These are phyloP conservation scores for Eudiplozoon nipponicum DNA, from an alignment of 2,888 invertebrate species.

Conservation along the genomic window DNA sequence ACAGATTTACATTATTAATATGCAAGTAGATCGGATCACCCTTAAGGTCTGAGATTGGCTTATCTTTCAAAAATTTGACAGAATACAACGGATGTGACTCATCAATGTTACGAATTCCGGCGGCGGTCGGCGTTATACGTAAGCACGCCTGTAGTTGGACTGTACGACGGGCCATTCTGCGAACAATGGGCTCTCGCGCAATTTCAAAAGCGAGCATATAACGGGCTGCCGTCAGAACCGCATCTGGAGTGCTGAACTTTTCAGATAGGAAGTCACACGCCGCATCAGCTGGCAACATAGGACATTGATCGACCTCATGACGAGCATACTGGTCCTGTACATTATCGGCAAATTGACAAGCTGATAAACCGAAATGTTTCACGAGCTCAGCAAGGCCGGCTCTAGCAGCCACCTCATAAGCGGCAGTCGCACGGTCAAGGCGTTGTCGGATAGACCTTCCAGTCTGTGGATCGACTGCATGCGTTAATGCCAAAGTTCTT, in stretches of 20 bases:
- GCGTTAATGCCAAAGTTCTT: too few relatives aligned
- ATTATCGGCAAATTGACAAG: slow-evolving; percentile 80
- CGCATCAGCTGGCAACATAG: slow-evolving; percentile 45
- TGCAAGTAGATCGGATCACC: slow-evolving; percentile 48
- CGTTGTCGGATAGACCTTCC: background rate
- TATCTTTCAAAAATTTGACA: slow-evolving; percentile 58
- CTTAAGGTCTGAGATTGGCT: slow-evolving; percentile 53
- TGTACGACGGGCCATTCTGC: slow-evolving; percentile 46
- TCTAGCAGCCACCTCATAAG: background rate
- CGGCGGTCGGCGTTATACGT: slow-evolving; percentile 47
- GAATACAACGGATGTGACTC: slow-evolving; percentile 47
- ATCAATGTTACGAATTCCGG: slow-evolving; percentile 62
- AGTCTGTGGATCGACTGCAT: background rate
- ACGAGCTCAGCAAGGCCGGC: slow-evolving; percentile 38
- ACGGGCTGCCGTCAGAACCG: slow-evolving; percentile 55
- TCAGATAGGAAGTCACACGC: slow-evolving; percentile 39
- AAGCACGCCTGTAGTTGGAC: slow-evolving; percentile 58
- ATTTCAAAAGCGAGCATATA: slow-evolving; percentile 76
- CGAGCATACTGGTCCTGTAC: slow-evolving; percentile 67
- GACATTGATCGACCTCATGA: slow-evolving; percentile 68
- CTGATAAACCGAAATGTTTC: slow-evolving; percentile 58
- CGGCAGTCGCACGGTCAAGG: background rate
- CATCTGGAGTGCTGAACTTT: slow-evolving; percentile 40
- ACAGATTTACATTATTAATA: slow-evolving; percentile 13
- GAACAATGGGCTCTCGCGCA: slow-evolving; percentile 36